A percentile compares a stretch with the other conserved stretches of the same genome.
Conservation (phyloP, 2,888 invertebrate species). For the Brachypalpus laphriformis region DNA sequence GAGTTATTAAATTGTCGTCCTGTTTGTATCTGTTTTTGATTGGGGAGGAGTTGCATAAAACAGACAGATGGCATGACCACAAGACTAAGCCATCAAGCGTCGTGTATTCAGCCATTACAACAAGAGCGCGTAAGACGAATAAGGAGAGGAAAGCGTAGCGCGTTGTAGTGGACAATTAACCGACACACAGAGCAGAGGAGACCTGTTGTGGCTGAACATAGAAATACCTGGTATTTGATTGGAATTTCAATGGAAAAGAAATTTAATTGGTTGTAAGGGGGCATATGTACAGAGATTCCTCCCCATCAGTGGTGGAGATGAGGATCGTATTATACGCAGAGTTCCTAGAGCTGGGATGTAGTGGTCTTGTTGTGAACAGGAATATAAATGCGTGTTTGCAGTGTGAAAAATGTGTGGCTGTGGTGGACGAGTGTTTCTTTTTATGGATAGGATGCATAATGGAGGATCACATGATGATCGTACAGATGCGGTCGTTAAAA, state of each 20-base stretch:
- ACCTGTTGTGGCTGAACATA: constrained; percentile 59
- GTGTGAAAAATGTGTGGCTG: constrained; percentile 66
- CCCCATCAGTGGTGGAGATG: constrained; percentile 49
- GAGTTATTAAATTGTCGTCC: constrained; percentile 66
- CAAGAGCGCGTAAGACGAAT: not conserved
- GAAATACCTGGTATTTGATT: constrained; percentile 72
- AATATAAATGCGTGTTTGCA: constrained; percentile 45
- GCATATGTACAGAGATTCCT: constrained; percentile 30
- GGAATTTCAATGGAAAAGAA: constrained; percentile 74
- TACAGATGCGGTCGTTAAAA: constrained; percentile 65
- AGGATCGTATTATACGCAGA: constrained; percentile 45
- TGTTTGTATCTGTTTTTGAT: constrained; percentile 16
- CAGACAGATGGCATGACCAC: constrained; percentile 46
- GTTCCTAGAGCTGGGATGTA: constrained; percentile 31
- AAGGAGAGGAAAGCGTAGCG: constrained; percentile 46
- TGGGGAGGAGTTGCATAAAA: constrained; percentile 9
- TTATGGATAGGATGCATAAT: constrained; percentile 53
- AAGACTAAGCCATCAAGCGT: constrained; percentile 9
- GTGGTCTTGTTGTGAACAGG: not conserved
- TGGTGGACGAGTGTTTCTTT: not conserved
- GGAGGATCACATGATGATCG: constrained; percentile 46
- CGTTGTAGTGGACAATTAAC: constrained; percentile 51
- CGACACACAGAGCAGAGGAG: constrained; percentile 49
- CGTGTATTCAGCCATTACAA: not conserved
- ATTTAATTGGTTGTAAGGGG: constrained; percentile 67